phyloP scores from a whole-genome alignment of 1,140 invertebrate genomes.

The Heliconius nattereri region DNA sequence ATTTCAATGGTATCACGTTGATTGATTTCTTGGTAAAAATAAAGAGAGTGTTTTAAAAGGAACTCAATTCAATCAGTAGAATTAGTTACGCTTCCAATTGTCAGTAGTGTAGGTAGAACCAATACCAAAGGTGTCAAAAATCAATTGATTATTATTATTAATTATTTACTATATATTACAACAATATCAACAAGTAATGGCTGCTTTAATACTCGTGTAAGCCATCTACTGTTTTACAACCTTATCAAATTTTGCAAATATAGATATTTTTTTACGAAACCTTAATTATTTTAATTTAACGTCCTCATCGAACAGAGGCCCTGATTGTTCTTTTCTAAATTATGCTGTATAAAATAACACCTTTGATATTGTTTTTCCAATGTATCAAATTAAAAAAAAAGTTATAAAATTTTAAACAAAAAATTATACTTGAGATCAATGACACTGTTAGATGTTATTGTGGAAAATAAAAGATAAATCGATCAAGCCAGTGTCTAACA shows the following conservation, averaged over 20 bases:
- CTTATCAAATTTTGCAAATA: conserved; percentile 63
- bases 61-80: conserved; percentile 65
- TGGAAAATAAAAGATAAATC: conserved; percentile 46
- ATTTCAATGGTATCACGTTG: conserved; percentile 48
- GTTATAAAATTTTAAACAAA: conserved; percentile 42
- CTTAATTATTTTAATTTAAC: conserved; percentile 68
- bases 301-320: conserved; percentile 58
- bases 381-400: conserved; percentile 52
- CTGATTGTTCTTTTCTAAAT: conserved; percentile 52
- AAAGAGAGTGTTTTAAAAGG: conserved; percentile 59
- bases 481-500: conserved; percentile 35
- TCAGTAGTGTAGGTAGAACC: conserved; percentile 39
- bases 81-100: conserved; percentile 61
- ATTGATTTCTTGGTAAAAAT: conserved; percentile 59
- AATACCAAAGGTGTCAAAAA: conserved; percentile 5
- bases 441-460: conserved; percentile 48
- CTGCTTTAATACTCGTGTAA: neutral
- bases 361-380: conserved; percentile 45
- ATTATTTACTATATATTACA: neutral
- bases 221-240: conserved; percentile 57
- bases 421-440: conserved; percentile 50
- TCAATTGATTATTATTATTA: neutral
- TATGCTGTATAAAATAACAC: conserved; percentile 40
- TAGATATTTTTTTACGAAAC: conserved; percentile 29
- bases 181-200: neutral